phyloP scores from a whole-genome alignment of 2,113 vertebrate genomes.

The Montifringilla adamsi region DNA sequence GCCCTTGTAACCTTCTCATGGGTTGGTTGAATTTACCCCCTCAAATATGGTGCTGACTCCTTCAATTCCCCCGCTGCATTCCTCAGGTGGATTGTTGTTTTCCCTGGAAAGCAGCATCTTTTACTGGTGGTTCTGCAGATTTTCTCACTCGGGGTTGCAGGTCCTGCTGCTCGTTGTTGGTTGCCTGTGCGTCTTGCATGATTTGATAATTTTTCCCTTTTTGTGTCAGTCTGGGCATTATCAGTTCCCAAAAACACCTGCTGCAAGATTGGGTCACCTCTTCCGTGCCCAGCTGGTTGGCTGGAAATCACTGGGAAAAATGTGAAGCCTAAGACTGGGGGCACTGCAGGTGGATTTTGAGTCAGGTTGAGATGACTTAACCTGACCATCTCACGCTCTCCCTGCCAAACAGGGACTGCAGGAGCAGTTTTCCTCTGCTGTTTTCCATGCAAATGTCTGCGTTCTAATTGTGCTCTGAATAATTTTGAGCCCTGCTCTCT shows the following conservation, averaged over 20 bases:
- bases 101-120: neutral
- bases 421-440: fast-evolving
- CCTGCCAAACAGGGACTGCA: neutral
- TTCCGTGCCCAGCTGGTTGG: neutral
- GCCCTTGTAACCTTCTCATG: neutral
- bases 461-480: neutral
- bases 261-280: neutral
- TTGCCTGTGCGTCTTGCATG: fast-evolving
- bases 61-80: neutral
- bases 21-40: neutral
- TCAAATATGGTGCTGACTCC: neutral
- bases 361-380: neutral
- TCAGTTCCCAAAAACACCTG: neutral
- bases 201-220: neutral
- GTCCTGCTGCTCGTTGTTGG: neutral
- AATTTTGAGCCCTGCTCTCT: neutral
- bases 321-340: neutral
- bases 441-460: neutral
- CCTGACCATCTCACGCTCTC: fast-evolving
- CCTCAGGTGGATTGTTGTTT: neutral
- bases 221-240: fast-evolving
- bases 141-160: neutral
- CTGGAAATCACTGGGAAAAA: neutral
- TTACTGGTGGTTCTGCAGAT: neutral
- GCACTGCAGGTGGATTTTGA: neutral